Percentiles rank a stretch among this genome's conserved stretches.
These are phyloP conservation scores for Platerodrilus igneus DNA, from an alignment of 2,888 invertebrate genomes.

Conservation along the genomic window DNA sequence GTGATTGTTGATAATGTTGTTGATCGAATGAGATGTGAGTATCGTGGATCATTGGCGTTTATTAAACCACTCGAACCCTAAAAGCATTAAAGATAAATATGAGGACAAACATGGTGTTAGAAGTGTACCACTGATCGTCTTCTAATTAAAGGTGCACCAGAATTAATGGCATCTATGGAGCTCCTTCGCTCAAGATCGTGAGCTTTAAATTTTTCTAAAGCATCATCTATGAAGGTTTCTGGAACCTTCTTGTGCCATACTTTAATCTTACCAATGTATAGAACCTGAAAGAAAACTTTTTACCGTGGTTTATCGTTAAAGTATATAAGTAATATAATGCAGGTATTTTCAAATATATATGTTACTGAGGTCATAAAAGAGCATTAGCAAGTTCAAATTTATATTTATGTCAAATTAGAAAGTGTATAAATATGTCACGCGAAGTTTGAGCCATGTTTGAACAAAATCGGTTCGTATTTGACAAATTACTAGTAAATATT, in stretches of 20 bases:
- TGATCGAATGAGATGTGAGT: conserved; percentile 28
- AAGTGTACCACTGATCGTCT: conserved; percentile 45
- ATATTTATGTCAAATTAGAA: too few relatives aligned
- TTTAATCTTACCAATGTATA: conserved; percentile 88
- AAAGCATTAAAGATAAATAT: too few relatives aligned
- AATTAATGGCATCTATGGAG: conserved; percentile 38
- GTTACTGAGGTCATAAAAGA: too few relatives aligned
- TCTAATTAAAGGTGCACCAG: conserved; percentile 37
- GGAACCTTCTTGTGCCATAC: conserved; percentile 84
- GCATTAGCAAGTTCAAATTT: too few relatives aligned
- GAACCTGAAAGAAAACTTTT: conserved; percentile 57
- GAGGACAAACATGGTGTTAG: too few relatives aligned
- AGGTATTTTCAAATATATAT: too few relatives aligned
- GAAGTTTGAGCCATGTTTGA: too few relatives aligned
- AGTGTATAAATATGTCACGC: too few relatives aligned
- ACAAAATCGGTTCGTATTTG: too few relatives aligned
- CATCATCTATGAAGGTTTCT: conserved; percentile 86
- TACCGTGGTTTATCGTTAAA: conserved; percentile 5
- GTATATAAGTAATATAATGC: neutral
- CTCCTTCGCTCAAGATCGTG: conserved; percentile 65
- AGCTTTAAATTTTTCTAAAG: conserved; percentile 74
- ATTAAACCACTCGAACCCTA: conserved; percentile 9
- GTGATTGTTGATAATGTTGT: conserved; percentile 30
- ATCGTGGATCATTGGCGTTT: conserved; percentile 11
- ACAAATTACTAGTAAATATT: too few relatives aligned